Evolutionary conservation across 2,113 vertebrate genomes (phyloP).

Genomic region (Apteryx owenii): DNA sequence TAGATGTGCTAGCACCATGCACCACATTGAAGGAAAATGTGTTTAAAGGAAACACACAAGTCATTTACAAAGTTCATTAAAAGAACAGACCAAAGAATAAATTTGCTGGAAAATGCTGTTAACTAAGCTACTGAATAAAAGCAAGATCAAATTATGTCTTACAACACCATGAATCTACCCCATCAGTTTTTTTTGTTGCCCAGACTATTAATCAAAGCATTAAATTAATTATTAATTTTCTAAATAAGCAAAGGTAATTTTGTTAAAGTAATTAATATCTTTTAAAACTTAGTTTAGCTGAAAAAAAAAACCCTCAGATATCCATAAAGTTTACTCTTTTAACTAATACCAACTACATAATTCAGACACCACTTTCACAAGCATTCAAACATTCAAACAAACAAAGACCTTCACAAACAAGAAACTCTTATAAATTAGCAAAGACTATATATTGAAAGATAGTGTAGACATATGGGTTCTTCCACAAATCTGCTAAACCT

Average conservation of each 20-base stretch:
- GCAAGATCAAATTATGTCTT: background rate
- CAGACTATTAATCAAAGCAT: background rate
- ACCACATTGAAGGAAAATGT: background rate
- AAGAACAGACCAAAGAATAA: background rate
- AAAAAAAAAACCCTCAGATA: background rate
- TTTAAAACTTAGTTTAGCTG: background rate
- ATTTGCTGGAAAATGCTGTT: background rate
- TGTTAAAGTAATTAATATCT: background rate
- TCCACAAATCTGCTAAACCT: background rate
- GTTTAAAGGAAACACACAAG: background rate
- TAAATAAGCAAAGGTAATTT: background rate
- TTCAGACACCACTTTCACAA: background rate
- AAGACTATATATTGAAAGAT: background rate
- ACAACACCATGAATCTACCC: background rate
- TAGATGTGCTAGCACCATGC: background rate
- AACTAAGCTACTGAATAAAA: background rate
- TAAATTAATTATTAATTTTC: background rate
- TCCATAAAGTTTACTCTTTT: background rate
- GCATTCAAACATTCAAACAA: background rate
- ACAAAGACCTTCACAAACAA: background rate
- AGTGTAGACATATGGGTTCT: background rate
- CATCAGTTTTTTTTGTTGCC: background rate
- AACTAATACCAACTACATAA: background rate
- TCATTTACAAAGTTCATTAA: background rate
- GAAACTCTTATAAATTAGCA: background rate